Base-by-base conservation (phyloP, 35 echinoderm and acorn worm genomes). In the Diadema setosum region DNA sequence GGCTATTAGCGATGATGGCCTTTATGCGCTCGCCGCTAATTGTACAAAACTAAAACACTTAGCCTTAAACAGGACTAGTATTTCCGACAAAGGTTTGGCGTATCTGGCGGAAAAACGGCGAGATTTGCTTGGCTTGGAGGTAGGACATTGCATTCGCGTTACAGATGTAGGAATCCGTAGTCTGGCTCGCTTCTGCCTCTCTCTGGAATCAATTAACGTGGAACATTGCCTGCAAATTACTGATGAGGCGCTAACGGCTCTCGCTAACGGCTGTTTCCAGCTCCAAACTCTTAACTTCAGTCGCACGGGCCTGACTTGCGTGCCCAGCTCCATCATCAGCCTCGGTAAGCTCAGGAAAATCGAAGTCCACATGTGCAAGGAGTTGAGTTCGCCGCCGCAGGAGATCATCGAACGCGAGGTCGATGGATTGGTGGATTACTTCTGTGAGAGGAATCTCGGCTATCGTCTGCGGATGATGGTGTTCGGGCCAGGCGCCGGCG, bases 301-400 rank as follows among this genome's bases (percentile, higher is more conserved):
- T 78, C 73, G 44, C 35, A 78, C 73, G 7, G 73, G 73, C 24
- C 73, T 78, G 73, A 78, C 73, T 41, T 78, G 73, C 39, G 73
- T 78, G 39, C 73, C 73, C 73, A 78, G 73, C 44, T 16, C 73
- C 37, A 78, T 78, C 36, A 26, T 78, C 73, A 78, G 73, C 40
- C 40, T 78, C 16, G 73, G 73, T 21, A 78, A 36, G 37, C 73
- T 78, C 40, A 78, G 44, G 9, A 78, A 78, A 26, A 25, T 78
- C 39, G 27, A 78, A 41, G 73, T 78, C 73, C 73, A 78, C 30
- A 78, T 78, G 73, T 78, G 73, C 73, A 78, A 78, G 30, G 73
- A 78, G 73, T 36, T 78, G 73, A 78, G 73, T 23, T 44, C 73
- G 37, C 73, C 73, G 9, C 73, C 73, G 37, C 73, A 78, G 37